phyloP scores from a whole-genome alignment of 2,113 vertebrate genomes.

The Suncus etruscus region DNA sequence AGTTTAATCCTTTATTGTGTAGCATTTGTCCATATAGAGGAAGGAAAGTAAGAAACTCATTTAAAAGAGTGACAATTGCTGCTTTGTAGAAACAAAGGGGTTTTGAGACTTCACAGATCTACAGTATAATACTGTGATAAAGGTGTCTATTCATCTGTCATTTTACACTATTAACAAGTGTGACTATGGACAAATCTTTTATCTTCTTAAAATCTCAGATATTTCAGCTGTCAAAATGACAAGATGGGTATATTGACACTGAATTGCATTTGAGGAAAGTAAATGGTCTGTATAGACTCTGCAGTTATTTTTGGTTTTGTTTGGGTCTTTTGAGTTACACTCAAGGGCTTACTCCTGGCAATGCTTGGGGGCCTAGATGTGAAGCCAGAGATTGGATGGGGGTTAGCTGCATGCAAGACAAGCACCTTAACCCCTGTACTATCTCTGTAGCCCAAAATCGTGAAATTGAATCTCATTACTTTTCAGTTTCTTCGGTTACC shows the following conservation, averaged over 20 bases:
- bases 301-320: neutral
- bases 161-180: conserved; percentile 27
- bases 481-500: conserved; percentile 16
- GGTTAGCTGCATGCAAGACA: too few relatives aligned
- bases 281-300: neutral
- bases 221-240: conserved; percentile 29
- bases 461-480: neutral
- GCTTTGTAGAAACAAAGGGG: conserved; percentile 19
- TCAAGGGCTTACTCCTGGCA: too few relatives aligned
- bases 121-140: conserved; percentile 5
- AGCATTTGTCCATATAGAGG: conserved; percentile 41
- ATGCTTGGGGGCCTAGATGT: too few relatives aligned
- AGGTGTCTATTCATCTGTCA: neutral
- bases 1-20: conserved; percentile 52
- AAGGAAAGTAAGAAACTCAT: conserved; percentile 52
- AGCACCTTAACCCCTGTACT: too few relatives aligned
- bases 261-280: conserved; percentile 28
- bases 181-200: neutral
- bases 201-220: neutral
- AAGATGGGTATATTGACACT: neutral
- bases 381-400: too few relatives aligned
- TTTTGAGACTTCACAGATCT: neutral
- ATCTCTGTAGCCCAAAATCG: too few relatives aligned
- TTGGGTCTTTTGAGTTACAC: too few relatives aligned
- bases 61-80: conserved; percentile 22